These are phyloP conservation scores for Pseudochromis fuscus DNA, from an alignment of 2,797 vertebrate genomes.

Conservation along the genomic window DNA sequence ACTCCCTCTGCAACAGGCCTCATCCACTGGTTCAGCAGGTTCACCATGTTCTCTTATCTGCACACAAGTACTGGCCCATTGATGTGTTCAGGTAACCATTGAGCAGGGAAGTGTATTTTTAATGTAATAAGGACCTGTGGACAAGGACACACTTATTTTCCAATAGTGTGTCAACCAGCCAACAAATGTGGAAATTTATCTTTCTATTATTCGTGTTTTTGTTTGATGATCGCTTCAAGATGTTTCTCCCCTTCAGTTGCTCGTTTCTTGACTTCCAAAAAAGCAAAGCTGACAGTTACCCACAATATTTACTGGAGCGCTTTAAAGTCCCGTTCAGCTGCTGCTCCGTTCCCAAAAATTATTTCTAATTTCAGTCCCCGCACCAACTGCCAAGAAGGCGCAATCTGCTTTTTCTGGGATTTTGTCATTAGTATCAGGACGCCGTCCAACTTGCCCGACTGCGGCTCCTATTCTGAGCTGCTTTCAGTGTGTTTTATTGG, in stretches of 20 bases:
- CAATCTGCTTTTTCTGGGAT: slow-evolving; percentile 63
- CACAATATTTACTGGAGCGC: slow-evolving; percentile 78
- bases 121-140: slow-evolving; percentile 53
- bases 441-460: slow-evolving; percentile 53
- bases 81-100: slow-evolving; percentile 62
- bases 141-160: slow-evolving; percentile 66
- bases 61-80: slow-evolving; percentile 10
- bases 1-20: slow-evolving; percentile 45
- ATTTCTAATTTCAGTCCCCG: slow-evolving; percentile 72
- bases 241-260: slow-evolving; percentile 70
- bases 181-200: slow-evolving; percentile 72
- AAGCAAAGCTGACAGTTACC: slow-evolving; percentile 76
- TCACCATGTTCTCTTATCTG: slow-evolving; percentile 54
- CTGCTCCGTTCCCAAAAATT: slow-evolving; percentile 62
- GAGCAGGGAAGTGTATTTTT: slow-evolving; percentile 49
- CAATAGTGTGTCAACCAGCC: slow-evolving; percentile 68
- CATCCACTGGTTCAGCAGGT: slow-evolving; percentile 61
- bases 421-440: slow-evolving; percentile 73
- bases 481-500: slow-evolving; percentile 47
- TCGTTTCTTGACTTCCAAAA: slow-evolving; percentile 71
- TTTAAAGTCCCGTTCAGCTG: slow-evolving; percentile 70
- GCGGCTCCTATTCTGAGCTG: slow-evolving; percentile 40
- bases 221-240: slow-evolving; percentile 82
- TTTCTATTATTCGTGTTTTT: slow-evolving; percentile 77
- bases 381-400: slow-evolving; percentile 66